Percentiles rank a stretch among this genome's conserved stretches.
Evolutionary conservation across 2,888 invertebrate genomes (phyloP).

Genomic region (Callyntrura guangdongensis): DNA sequence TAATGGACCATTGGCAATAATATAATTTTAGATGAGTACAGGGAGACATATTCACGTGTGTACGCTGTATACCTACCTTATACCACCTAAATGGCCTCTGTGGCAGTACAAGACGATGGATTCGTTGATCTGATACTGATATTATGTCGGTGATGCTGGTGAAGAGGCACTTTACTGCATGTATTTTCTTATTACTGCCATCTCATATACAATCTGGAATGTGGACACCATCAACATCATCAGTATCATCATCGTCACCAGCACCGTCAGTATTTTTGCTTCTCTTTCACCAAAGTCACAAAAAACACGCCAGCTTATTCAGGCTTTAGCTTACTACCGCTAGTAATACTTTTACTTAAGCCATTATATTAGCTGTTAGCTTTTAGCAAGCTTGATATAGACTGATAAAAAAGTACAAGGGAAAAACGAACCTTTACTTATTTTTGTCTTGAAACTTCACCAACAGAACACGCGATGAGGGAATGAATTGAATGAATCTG

Average conservation of each 20-base stretch:
- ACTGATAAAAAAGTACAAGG: too few species aligned
- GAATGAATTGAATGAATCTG: constrained; percentile 65
- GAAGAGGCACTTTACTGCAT: constrained; percentile 63
- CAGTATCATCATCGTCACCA: neutral
- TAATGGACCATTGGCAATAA: constrained; percentile 75
- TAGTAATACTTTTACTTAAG: constrained; percentile 1
- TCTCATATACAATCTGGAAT: constrained; percentile 76
- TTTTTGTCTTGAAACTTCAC: constrained; percentile 54
- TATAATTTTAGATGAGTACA: constrained; percentile 70
- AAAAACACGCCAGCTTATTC: constrained; percentile 31
- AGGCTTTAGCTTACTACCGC: constrained; percentile 25
- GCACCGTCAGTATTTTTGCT: constrained; percentile 17
- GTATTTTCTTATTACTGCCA: constrained; percentile 73
- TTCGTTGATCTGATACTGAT: constrained; percentile 31
- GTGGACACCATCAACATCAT: constrained; percentile 50
- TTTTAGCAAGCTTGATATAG: constrained; percentile 29
- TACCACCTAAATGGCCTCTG: neutral
- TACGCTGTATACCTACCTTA: neutral
- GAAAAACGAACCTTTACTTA: constrained; percentile 30
- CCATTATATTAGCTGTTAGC: constrained; percentile 46
- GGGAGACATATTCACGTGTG: constrained; percentile 28
- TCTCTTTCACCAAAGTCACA: constrained; percentile 63
- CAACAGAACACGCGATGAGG: constrained; percentile 39
- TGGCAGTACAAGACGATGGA: constrained; percentile 23
- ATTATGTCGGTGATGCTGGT: constrained; percentile 24